Percentiles rank a stretch among this genome's conserved stretches.
Conservation (phyloP, 2,797 vertebrate species). For the Hozukius guyotensis region DNA sequence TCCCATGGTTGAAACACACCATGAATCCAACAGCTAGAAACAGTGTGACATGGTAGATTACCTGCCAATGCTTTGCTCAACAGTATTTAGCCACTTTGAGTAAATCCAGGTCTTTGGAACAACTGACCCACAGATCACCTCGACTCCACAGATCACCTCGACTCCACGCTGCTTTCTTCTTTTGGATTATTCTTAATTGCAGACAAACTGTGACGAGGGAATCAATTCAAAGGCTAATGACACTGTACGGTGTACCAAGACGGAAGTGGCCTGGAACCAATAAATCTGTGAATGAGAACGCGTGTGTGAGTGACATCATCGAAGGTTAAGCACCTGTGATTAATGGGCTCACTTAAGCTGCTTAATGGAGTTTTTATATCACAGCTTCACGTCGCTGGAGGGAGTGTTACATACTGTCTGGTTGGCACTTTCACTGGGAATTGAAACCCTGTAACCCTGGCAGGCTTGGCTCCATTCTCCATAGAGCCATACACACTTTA, state of each 20-base stretch:
- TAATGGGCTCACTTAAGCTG: conserved; percentile 33
- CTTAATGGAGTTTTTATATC: conserved; percentile 38
- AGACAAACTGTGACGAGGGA: background rate
- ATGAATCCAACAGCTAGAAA: background rate
- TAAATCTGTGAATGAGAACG: conserved; percentile 18
- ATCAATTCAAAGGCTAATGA: conserved; percentile 46
- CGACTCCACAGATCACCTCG: background rate
- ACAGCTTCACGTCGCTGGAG: background rate
- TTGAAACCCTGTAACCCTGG: background rate
- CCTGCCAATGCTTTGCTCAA: background rate
- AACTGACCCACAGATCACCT: background rate
- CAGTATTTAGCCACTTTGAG: background rate
- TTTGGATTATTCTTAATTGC: background rate
- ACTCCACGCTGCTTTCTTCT: background rate
- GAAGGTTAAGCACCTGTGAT: conserved; percentile 55
- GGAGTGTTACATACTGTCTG: background rate
- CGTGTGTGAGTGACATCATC: conserved; percentile 40
- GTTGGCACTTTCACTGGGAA: background rate
- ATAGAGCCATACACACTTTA: background rate
- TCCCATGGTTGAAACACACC: background rate
- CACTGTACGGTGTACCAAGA: background rate
- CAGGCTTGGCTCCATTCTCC: background rate
- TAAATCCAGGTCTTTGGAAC: background rate
- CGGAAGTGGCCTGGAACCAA: background rate
- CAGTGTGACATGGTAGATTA: background rate